A percentile compares a stretch with the other conserved stretches of the same genome.
Conservation (phyloP, 2,888 invertebrate genomes). For the Andrena minutula region DNA sequence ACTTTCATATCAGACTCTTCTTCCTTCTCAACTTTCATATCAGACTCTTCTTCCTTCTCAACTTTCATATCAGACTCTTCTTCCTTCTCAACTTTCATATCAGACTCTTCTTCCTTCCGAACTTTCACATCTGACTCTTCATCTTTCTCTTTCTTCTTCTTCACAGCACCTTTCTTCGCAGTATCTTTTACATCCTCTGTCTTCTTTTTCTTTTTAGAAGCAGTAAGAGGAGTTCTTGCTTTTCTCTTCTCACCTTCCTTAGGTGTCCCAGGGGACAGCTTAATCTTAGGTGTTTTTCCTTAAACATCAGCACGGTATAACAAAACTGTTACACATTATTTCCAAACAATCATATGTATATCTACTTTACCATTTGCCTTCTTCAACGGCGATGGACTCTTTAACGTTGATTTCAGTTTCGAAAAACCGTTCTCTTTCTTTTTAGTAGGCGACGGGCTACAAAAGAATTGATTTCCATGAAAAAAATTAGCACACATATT, state of each 20-base stretch:
- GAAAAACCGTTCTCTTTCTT: conserved; percentile 52
- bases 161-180: conserved; percentile 9
- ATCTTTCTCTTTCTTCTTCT: conserved; percentile 36
- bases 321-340: background rate
- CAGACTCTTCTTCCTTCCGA: background rate
- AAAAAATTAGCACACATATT: no score
- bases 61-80: background rate
- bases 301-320: conserved; percentile 1
- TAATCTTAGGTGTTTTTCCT: conserved; percentile 54
- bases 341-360: conserved; percentile 1
- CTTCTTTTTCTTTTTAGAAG: conserved; percentile 48
- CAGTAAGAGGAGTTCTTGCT: conserved; percentile 29
- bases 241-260: conserved; percentile 52
- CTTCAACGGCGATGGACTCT: conserved; percentile 39
- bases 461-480: background rate
- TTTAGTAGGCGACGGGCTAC: conserved; percentile 62
- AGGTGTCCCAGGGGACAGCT: conserved; percentile 15
- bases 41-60: conserved; percentile 28
- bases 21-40: conserved; percentile 27
- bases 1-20: background rate
- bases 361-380: conserved; percentile 49
- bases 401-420: conserved; percentile 35
- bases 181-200: conserved; percentile 22
- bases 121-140: background rate
- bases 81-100: background rate